A percentile compares a stretch with the other conserved stretches of the same genome.
Conservation (phyloP, 1,140 invertebrate species). For the Arctopsyche grandis region DNA sequence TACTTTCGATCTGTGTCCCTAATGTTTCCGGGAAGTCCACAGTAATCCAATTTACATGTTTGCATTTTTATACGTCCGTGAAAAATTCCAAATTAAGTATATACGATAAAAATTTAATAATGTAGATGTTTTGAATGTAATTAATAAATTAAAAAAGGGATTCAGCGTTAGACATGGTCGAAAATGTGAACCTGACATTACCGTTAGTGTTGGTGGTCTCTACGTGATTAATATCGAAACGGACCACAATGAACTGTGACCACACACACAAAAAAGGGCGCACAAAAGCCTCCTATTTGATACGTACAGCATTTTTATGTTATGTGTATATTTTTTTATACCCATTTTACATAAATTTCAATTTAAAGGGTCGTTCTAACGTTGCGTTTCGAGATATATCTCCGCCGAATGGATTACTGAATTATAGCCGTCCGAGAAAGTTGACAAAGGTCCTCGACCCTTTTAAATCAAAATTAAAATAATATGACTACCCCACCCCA, state of each 20-base stretch:
- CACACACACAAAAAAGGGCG: conserved; percentile 16
- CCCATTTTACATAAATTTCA: conserved; percentile 52
- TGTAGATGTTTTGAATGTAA: no score
- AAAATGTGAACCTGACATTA: neutral
- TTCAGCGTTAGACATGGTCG: no score
- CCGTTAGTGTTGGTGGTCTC: conserved; percentile 31
- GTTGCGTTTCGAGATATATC: conserved; percentile 48
- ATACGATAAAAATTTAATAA: no score
- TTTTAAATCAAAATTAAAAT: conserved; percentile 26
- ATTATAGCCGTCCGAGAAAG: conserved; percentile 47
- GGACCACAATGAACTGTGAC: conserved; percentile 33
- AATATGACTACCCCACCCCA: neutral
- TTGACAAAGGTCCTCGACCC: conserved; percentile 48
- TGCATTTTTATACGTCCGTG: no score
- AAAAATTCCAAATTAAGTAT: no score
- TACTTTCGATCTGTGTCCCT: no score
- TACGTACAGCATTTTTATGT: neutral
- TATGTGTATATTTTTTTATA: conserved; percentile 29
- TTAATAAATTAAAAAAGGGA: no score
- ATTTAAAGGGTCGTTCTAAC: conserved; percentile 48
- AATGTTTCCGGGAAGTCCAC: no score
- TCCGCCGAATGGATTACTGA: conserved; percentile 47
- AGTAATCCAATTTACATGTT: no score
- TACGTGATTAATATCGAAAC: conserved; percentile 38
- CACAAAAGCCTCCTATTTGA: conserved; percentile 19